Evolutionary conservation across 2,797 vertebrate species (phyloP), one percentile per base, ranked within the genome.

Genomic region (Crossoptilon crossoptilon): DNA sequence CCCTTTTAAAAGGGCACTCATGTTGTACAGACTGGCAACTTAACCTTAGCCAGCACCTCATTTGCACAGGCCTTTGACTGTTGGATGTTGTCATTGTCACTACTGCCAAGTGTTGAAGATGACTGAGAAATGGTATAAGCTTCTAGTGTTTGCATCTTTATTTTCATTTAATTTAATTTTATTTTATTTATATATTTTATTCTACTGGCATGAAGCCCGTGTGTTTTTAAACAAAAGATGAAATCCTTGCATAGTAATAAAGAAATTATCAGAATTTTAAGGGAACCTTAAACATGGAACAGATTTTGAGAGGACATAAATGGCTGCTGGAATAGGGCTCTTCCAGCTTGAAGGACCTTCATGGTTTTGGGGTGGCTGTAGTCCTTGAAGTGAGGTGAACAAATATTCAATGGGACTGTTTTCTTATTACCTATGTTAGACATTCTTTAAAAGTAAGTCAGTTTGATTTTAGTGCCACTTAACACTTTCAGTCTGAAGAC

Each of bases 171-270:
- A 37, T 37, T 37, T 37, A 9, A 37, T 37, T 37, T 37, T 4
- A 37, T 37, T 37, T 37, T 37, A 37, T 37, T 37, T 37, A 37
- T 37, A 31, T 27, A n/a, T 37, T 55, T 84, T 48, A 14, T 41
- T 84, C 56, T 46, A 22, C 19, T 75, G 27, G 2, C 14, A 2
- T 0, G 2, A 53, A 43, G 26, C 22, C 18, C 0, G 0, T 14
- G 27, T 62, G 37, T 41, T 59, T 78, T 84, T 33, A 29, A 78
- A 14, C 21, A 29, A 9, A 66, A 81, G 29, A 37, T 1, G 0
- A 60, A 78, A 16, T 72, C 35, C 24, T 26, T 14, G 5, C 19
- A 26, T 64, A 23, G 19, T 37, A 75, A 49, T 69, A 63, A 29
- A 59, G 33, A 35, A 59, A 68, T 67, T 59, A 88, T 24, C 18